phyloP scores from a whole-genome alignment of 2,797 vertebrate species.

The Clangula hyemalis region DNA sequence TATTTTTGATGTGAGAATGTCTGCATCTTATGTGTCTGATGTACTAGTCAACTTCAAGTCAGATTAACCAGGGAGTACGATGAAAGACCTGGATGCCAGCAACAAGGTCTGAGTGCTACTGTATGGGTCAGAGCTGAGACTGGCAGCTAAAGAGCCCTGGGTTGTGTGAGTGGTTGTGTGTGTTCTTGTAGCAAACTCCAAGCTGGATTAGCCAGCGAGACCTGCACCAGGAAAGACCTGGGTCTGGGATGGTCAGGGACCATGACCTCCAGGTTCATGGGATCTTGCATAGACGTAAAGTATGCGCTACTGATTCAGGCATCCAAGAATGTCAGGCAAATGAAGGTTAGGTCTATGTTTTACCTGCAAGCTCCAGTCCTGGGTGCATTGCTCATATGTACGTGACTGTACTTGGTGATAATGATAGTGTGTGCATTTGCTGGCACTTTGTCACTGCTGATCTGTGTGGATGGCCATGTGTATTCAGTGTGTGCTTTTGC shows the following conservation, averaged over 20 bases:
- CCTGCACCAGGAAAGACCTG: background rate
- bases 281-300: background rate
- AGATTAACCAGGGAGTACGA: background rate
- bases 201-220: background rate
- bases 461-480: background rate
- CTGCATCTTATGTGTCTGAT: background rate
- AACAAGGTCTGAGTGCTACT: background rate
- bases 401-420: background rate
- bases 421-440: too few species aligned
- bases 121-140: background rate
- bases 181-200: background rate
- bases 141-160: background rate
- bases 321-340: background rate
- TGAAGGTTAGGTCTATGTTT: background rate
- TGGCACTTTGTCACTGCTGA: too few species aligned
- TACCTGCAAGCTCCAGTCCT: background rate
- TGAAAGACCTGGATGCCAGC: background rate
- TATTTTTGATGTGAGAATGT: background rate
- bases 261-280: accelerated
- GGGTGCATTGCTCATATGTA: background rate
- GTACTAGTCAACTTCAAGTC: background rate
- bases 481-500: accelerated
- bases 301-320: background rate
- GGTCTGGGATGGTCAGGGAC: background rate
- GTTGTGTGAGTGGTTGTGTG: background rate